Evolutionary conservation across 2,113 vertebrate species (phyloP).

Genomic region (Corydoras maculifer): DNA sequence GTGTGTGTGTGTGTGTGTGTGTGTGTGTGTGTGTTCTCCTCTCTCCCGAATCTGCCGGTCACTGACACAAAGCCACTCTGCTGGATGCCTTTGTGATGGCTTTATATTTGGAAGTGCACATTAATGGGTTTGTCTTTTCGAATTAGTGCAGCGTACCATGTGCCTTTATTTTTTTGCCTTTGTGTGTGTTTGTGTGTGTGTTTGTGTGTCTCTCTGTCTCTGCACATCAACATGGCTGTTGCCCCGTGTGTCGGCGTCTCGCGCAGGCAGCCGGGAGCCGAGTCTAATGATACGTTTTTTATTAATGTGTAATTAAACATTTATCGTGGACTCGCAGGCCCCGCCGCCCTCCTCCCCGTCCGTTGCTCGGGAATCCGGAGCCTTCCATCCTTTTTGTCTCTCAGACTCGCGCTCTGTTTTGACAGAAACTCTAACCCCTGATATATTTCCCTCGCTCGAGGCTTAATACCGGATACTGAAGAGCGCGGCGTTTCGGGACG

Average conservation of each 20-base stretch:
- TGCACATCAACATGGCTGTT: neutral
- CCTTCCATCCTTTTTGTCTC: neutral
- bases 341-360: neutral
- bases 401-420: neutral
- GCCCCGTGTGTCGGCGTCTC: neutral
- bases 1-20: too few species aligned
- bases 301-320: slow-evolving; percentile 40
- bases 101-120: slow-evolving; percentile 16
- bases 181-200: slow-evolving; percentile 4
- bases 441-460: neutral
- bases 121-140: slow-evolving; percentile 30
- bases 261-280: slow-evolving; percentile 6
- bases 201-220: neutral
- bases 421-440: neutral
- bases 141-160: slow-evolving; percentile 15
- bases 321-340: slow-evolving; percentile 18
- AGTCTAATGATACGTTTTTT: slow-evolving; percentile 37
- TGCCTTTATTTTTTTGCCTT: neutral
- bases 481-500: neutral
- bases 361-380: neutral
- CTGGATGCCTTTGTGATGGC: slow-evolving; percentile 14
- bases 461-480: neutral
- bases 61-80: neutral
- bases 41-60: too few species aligned
- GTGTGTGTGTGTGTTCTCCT: too few species aligned